phyloP scores from a whole-genome alignment of 2,113 vertebrate genomes.

The Myrmecobius fasciatus region DNA sequence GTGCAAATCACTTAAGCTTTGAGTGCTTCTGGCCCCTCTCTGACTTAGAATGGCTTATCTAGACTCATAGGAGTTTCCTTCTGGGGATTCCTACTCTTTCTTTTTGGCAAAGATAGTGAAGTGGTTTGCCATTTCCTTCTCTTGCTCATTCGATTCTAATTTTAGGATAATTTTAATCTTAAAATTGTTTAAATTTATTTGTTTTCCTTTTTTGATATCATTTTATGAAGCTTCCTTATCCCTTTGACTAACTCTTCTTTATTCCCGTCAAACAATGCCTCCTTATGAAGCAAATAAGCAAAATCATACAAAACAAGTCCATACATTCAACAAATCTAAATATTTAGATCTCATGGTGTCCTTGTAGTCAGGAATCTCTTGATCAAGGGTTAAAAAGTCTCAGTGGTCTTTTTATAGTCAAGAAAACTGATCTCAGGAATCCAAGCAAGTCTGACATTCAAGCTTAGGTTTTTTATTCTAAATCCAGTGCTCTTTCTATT shows the following conservation, averaged over 20 bases:
- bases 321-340: background rate
- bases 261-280: background rate
- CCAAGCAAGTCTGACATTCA: background rate
- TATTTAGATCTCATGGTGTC: background rate
- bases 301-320: background rate
- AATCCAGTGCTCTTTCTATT: background rate
- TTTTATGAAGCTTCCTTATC: background rate
- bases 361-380: background rate
- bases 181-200: background rate
- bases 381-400: background rate
- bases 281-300: background rate
- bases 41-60: background rate
- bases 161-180: background rate
- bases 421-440: background rate
- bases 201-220: background rate
- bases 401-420: background rate
- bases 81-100: background rate
- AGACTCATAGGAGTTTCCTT: background rate
- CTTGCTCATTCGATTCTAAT: constrained; percentile 12
- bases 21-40: too few species aligned
- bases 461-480: background rate
- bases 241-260: background rate
- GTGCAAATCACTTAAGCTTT: background rate
- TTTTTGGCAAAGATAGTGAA: background rate
- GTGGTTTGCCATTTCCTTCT: background rate